phyloP scores from a whole-genome alignment of 2,113 vertebrate species.

The Talpa occidentalis region DNA sequence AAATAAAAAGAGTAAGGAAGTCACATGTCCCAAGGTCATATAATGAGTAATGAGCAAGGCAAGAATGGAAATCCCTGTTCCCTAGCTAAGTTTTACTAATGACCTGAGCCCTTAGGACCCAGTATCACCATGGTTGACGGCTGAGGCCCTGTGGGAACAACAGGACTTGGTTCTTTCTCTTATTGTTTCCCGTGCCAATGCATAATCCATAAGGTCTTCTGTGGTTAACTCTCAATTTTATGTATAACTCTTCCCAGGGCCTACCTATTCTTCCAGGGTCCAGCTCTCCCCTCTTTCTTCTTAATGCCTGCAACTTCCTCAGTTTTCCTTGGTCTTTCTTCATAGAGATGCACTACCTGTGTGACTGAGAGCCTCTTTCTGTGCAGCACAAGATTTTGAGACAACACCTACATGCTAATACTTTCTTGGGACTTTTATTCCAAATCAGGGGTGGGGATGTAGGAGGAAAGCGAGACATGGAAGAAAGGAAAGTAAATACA shows the following conservation, averaged over 20 bases:
- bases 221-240: not conserved
- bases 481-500: not conserved
- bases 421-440: not conserved
- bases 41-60: not conserved
- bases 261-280: not conserved
- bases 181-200: not conserved
- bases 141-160: not conserved
- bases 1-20: not conserved
- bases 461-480: not conserved
- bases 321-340: not conserved
- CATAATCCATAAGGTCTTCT: not conserved
- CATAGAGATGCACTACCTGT: not conserved
- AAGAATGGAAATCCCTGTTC: not conserved
- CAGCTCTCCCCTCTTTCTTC: not conserved
- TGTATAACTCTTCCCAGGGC: not conserved
- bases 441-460: not conserved
- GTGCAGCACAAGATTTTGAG: not conserved
- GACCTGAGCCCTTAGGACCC: not conserved
- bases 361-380: not conserved
- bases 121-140: not conserved
- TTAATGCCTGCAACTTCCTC: not conserved
- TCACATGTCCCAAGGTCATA: not conserved
- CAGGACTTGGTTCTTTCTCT: not conserved
- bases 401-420: not conserved
- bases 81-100: not conserved